Conservation (phyloP, 2,888 invertebrate species). For the Aspidapion aeneum region DNA sequence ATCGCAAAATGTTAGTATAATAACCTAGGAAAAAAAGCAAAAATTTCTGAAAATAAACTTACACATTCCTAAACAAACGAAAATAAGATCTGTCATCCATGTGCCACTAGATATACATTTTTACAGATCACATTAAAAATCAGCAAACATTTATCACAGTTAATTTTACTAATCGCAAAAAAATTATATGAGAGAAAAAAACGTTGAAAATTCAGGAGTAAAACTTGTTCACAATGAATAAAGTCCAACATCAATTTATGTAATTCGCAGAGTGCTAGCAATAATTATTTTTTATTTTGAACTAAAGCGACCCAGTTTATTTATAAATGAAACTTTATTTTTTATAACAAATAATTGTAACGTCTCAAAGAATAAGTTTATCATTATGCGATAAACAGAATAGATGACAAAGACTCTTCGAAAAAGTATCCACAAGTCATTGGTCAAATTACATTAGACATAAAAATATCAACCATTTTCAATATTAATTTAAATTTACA, state of each 20-base stretch:
- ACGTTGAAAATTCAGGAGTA: background rate
- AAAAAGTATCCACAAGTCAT: no score
- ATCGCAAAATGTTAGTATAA: no score
- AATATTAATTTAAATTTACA: no score
- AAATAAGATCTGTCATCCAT: background rate
- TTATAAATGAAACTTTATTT: no score
- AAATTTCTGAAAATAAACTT: background rate
- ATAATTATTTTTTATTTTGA: background rate
- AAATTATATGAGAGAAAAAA: background rate
- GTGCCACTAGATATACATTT: background rate
- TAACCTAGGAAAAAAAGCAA: no score
- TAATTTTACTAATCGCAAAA: background rate
- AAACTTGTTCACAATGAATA: background rate
- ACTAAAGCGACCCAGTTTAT: background rate
- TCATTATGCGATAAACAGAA: no score
- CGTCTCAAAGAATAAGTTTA: no score
- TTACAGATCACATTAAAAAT: no score
- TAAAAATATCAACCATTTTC: no score
- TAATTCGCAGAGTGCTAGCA: background rate
- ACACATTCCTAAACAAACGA: background rate
- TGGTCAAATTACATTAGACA: no score
- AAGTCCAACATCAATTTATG: background rate
- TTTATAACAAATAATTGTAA: constrained; percentile 26
- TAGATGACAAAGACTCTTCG: no score
- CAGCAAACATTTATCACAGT: no score